Evolutionary conservation across 2,113 vertebrate genomes (phyloP).

Genomic region (Oriolus oriolus): DNA sequence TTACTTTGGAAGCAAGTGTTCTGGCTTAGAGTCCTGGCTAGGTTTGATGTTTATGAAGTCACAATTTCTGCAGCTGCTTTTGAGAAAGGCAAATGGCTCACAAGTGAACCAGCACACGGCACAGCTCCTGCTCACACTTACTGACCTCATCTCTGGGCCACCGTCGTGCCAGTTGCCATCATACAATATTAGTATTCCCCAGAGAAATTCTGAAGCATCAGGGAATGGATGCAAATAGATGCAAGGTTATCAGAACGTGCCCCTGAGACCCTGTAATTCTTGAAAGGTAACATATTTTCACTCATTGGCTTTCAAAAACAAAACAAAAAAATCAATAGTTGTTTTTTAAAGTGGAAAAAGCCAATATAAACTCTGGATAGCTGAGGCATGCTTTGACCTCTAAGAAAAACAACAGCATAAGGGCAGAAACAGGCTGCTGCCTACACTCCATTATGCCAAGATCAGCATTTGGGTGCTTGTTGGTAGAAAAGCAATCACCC

Average conservation of each 20-base stretch:
- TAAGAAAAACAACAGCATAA: not conserved
- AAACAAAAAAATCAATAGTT: not conserved
- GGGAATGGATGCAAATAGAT: not conserved
- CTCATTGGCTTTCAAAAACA: not conserved
- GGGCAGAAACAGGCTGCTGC: not conserved
- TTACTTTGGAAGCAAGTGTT: not conserved
- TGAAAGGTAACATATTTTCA: not conserved
- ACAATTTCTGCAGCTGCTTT: not conserved
- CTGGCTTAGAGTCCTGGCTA: not conserved
- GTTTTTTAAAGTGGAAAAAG: not conserved
- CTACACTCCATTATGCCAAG: not conserved
- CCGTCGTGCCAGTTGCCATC: rapidly evolving
- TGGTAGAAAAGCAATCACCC: not conserved
- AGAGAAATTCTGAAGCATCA: not conserved
- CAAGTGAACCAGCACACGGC: not conserved
- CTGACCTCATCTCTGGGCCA: not conserved
- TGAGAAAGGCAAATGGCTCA: not conserved
- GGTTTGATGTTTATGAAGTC: not conserved
- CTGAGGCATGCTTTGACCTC: not conserved
- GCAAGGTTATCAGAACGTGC: not conserved
- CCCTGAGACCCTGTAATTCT: not conserved
- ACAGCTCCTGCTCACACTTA: not conserved
- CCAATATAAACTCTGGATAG: not conserved
- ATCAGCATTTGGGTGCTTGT: not conserved
- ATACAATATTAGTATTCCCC: not conserved